Evolutionary conservation across 2,888 invertebrate species (phyloP).

Genomic region (Torymus aiolomorphi): DNA sequence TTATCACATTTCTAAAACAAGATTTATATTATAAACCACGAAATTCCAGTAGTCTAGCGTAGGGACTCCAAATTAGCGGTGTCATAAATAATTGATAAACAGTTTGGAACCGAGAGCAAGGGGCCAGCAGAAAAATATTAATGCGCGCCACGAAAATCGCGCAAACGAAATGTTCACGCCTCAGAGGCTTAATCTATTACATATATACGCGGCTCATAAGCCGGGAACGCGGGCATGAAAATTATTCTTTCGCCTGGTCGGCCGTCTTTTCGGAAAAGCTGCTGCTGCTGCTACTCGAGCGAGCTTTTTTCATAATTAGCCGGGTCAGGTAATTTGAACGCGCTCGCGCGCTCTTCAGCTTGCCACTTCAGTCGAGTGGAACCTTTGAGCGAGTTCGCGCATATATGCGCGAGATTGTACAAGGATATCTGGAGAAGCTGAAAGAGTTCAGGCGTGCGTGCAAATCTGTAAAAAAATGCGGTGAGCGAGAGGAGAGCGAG

Average conservation of each 20-base stretch:
- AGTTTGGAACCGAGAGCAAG: too few species aligned
- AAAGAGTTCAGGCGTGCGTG: too few species aligned
- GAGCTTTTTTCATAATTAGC: slow-evolving; percentile 43
- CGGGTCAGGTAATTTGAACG: slow-evolving; percentile 19
- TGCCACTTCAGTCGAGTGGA: slow-evolving; percentile 26
- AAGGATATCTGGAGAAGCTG: too few species aligned
- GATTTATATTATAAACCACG: too few species aligned
- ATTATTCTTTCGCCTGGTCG: slow-evolving; percentile 12
- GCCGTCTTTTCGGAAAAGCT: not conserved
- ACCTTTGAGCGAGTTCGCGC: slow-evolving; percentile 10
- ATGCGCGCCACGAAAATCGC: not conserved
- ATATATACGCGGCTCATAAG: not conserved
- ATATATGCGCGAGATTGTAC: too few species aligned
- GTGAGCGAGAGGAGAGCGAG: too few species aligned
- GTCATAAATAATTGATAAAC: too few species aligned
- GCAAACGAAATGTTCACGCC: not conserved
- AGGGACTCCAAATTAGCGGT: too few species aligned
- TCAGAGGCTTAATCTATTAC: slow-evolving; percentile 25
- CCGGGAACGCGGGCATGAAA: slow-evolving; percentile 7
- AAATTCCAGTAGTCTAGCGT: too few species aligned
- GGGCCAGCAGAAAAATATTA: too few species aligned
- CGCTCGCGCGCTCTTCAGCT: slow-evolving; percentile 1
- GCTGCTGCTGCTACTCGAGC: not conserved
- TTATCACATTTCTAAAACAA: too few species aligned
- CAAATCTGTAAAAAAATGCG: too few species aligned